These are phyloP conservation scores for Nephrotoma appendiculata DNA, from an alignment of 2,888 invertebrate species.

Conservation along the genomic window DNA sequence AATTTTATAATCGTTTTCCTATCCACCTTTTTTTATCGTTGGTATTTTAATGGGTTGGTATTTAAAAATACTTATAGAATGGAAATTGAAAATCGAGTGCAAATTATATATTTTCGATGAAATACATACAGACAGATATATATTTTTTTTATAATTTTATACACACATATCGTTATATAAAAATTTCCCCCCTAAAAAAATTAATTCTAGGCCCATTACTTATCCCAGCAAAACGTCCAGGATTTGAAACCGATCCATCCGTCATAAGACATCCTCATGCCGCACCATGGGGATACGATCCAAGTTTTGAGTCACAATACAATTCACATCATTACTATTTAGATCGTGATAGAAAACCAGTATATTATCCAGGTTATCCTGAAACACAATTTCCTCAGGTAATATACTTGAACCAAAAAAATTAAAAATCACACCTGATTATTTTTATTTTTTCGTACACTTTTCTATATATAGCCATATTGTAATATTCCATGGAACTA, in stretches of 20 bases:
- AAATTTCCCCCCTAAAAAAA: background rate
- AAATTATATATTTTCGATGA: background rate
- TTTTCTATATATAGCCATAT: conserved; percentile 13
- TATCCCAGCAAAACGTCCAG: conserved; percentile 73
- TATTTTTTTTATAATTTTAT: background rate
- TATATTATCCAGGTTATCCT: conserved; percentile 30
- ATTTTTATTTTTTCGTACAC: background rate
- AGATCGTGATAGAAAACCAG: conserved; percentile 32
- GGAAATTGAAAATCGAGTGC: background rate
- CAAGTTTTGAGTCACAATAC: conserved; percentile 30
- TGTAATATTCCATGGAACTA: conserved; percentile 25
- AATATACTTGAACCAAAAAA: conserved; percentile 11
- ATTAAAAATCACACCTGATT: background rate
- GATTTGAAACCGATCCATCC: conserved; percentile 36
- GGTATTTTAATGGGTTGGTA: background rate
- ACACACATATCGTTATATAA: background rate
- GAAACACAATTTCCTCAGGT: conserved; percentile 33
- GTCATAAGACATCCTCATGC: conserved; percentile 31
- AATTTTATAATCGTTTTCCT: background rate
- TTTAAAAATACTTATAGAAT: background rate
- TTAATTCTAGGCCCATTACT: conserved; percentile 54
- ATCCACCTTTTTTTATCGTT: background rate
- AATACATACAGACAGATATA: background rate
- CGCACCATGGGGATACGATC: conserved; percentile 30
- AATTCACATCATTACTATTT: conserved; percentile 29